These are phyloP conservation scores for Aphelinus certus DNA, from an alignment of 1,140 invertebrate genomes.

Conservation along the genomic window DNA sequence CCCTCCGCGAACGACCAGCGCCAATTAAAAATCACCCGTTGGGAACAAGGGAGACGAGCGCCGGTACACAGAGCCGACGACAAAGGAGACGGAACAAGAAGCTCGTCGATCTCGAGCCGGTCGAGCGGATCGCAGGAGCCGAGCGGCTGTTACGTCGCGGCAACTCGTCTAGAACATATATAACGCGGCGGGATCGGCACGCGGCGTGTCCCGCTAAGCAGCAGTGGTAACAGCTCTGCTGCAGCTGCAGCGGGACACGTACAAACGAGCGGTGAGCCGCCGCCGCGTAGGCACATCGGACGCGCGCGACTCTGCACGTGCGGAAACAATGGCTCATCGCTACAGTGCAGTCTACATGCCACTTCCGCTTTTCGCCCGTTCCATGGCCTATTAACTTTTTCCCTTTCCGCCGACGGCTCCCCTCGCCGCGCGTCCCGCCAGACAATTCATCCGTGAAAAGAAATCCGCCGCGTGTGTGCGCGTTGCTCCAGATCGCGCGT, in stretches of 20 bases:
- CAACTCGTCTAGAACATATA: conserved; percentile 38
- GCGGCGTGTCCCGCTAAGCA: background rate
- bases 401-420: background rate
- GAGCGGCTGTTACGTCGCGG: too few species aligned
- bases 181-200: conserved; percentile 28
- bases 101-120: conserved; percentile 36
- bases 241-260: too few species aligned
- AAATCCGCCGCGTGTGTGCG: too few species aligned
- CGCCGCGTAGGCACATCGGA: too few species aligned
- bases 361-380: conserved; percentile 25
- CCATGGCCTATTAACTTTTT: background rate
- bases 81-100: too few species aligned
- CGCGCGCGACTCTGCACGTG: background rate
- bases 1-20: background rate
- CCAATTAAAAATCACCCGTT: conserved; percentile 38
- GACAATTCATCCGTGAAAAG: too few species aligned
- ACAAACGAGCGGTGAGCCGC: too few species aligned
- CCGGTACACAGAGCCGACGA: conserved; percentile 19
- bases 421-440: background rate
- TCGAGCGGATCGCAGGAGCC: conserved; percentile 33
- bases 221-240: too few species aligned
- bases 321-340: conserved; percentile 46
- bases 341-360: conserved; percentile 5
- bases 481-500: too few species aligned
- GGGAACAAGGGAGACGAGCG: conserved; percentile 10